Conservation (phyloP, 1,140 invertebrate genomes). For the Drosophila azteca region DNA sequence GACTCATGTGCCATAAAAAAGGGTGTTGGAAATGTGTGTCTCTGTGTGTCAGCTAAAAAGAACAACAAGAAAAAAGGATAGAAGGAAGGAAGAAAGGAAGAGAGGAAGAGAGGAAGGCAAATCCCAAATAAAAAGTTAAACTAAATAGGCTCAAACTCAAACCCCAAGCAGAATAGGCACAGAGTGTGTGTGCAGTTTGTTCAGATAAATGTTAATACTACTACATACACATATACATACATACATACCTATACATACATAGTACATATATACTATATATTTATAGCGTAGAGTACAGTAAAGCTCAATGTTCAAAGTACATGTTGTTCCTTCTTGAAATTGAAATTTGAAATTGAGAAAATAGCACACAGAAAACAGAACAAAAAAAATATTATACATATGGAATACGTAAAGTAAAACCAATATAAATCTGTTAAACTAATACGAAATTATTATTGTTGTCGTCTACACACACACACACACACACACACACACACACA, state of each 20-base stretch:
- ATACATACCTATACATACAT: constrained; percentile 23
- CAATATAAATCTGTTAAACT: constrained; percentile 45
- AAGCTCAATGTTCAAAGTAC: constrained; percentile 80
- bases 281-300: constrained; percentile 54
- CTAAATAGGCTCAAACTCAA: constrained; percentile 52
- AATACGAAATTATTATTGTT: constrained; percentile 42
- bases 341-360: constrained; percentile 54
- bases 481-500: constrained; percentile 50
- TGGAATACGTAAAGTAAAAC: constrained; percentile 26
- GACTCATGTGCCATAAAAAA: constrained; percentile 76
- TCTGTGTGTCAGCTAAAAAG: constrained; percentile 17
- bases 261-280: constrained; percentile 29
- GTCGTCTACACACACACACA: constrained; percentile 43
- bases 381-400: constrained; percentile 18
- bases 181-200: constrained; percentile 41
- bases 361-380: constrained; percentile 39
- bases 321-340: constrained; percentile 74
- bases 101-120: constrained; percentile 17
- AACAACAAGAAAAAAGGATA: constrained; percentile 14
- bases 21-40: constrained; percentile 44
- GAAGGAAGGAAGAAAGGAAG: no score
- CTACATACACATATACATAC: constrained; percentile 19
- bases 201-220: constrained; percentile 57
- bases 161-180: constrained; percentile 15
- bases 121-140: constrained; percentile 6